Base-by-base conservation (phyloP, 1,140 invertebrate genomes). In the Macrocentrus cingulum region DNA sequence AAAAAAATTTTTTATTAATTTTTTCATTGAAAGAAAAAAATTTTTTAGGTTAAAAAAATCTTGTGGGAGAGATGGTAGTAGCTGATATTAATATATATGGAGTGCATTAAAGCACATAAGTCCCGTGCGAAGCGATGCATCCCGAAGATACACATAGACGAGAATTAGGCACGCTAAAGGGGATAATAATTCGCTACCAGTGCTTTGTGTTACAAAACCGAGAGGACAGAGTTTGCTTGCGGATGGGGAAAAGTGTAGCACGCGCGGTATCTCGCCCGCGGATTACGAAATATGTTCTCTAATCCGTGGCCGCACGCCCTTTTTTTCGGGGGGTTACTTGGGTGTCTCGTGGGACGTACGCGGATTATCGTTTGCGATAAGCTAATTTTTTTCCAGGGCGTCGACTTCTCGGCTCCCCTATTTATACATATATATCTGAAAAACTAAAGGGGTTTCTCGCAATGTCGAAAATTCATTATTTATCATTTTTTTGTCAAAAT, bases 81-180 rank as follows among this genome's bases (percentile, higher is more conserved):
- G n/a, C n/a, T 39, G 32, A 19, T 57, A 29, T 49, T n/a, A 25
- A 25, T 62, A 61, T 61, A 63, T 46, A 48, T 56, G n/a, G 62
- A 72, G 69, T 77, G 72, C 74, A 77, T 80, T 77, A 77, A 75
- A 68, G 60, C 63, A n/a, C n/a, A 64, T 77, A 78, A 80, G 74
- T 78, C 76, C 71, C 76, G 74, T 79, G 77, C 62, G 76, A 80
- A 80, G 66, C 69, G 74, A 79, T 79, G 71, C 63, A 70, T 74
- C 71, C 72, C 67, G 68, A 66, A 74, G 76, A 76, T 80, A 79
- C 70, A 70, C 65, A 53, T 18, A 25, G 20, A 62, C 25, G 45
- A 45, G 34, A 29, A 22, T 15, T 37, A 19, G n/a, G n/a, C n/a
- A n/a, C n/a, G n/a, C 32, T 36, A 39, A 11, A n/a, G 36, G 42